Base-by-base conservation (phyloP, 2,888 invertebrate genomes). In the Andrena chrysosceles region DNA sequence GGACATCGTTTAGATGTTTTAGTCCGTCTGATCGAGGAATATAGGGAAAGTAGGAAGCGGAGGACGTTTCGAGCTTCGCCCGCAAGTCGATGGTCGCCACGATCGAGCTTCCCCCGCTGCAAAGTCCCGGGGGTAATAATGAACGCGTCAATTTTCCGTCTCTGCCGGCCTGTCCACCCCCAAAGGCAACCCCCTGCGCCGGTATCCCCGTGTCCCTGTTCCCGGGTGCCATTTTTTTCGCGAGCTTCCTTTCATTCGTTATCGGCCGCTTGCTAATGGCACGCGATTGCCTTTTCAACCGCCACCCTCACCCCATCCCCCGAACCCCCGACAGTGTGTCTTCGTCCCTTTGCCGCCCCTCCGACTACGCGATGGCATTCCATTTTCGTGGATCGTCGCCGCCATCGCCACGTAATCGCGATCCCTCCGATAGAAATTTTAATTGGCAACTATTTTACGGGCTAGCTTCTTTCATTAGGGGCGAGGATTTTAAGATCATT, bases 231-330 rank as follows among this genome's bases (percentile, higher is more conserved):
- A 87, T 83, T 87, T 85, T 86, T 87, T 82, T 76, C 83, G 56
- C 81, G 54, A 49, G 64, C 74, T 69, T 87, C 87, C 89, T 89
- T 89, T 89, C 89, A 85, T 85, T 89, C 89, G 89, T 89, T 89
- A 89, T 89, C 89, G 89, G 89, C 62, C 80, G 89, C 73, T 89
- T 88, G 84, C 88, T 90, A 91, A 91, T 91, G 91, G 91, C 89
- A 86, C 85, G 81, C 89, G 90, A 91, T 91, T 90, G 90, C 90
- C 89, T 89, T 85, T 81, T 68, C 79, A 59, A 56, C 75, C 72
- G 72, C 64, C 77, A 23, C 29, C 62, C 29, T n/a, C 59, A n/a
- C 8, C 20, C 62, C 76, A 8, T 13, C 66, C 76, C 20, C 35
- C 54, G 16, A 20, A 67, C 23, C 20, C 26, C 23, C 49, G 1